A percentile compares a stretch with the other conserved stretches of the same genome.
These are phyloP conservation scores for Plebejus anna DNA, from an alignment of 2,888 invertebrate species.

Conservation along the genomic window DNA sequence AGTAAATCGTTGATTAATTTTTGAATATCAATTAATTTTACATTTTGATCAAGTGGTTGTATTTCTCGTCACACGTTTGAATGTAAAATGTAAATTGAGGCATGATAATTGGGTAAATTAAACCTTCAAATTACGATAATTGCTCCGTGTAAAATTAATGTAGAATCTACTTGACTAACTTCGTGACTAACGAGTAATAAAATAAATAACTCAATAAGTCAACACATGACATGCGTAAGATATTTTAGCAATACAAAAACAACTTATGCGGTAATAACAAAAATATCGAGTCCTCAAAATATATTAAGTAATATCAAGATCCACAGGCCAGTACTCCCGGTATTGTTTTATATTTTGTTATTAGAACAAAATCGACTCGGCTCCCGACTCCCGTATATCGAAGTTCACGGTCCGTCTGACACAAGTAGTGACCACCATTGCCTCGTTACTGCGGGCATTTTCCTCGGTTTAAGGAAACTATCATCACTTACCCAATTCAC, in stretches of 20 bases:
- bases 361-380: slow-evolving; percentile 2
- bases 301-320: neutral
- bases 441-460: neutral
- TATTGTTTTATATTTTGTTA: slow-evolving; percentile 4
- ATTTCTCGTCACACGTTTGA: neutral
- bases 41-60: neutral
- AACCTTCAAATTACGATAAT: no score
- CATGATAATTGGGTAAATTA: no score
- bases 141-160: no score
- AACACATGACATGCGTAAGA: neutral
- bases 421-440: neutral
- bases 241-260: neutral
- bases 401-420: slow-evolving; percentile 3
- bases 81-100: no score
- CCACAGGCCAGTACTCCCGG: neutral
- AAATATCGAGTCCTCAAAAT: neutral
- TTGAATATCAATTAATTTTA: neutral
- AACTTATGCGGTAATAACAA: neutral
- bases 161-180: no score
- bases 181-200: no score
- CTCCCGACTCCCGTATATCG: neutral
- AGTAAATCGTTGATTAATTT: neutral
- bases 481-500: neutral
- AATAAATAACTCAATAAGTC: no score
- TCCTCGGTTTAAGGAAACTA: neutral